A percentile compares a stretch with the other conserved stretches of the same genome.
These are phyloP conservation scores for Hybognathus amarus DNA, from an alignment of 2,797 vertebrate genomes.

Conservation along the genomic window DNA sequence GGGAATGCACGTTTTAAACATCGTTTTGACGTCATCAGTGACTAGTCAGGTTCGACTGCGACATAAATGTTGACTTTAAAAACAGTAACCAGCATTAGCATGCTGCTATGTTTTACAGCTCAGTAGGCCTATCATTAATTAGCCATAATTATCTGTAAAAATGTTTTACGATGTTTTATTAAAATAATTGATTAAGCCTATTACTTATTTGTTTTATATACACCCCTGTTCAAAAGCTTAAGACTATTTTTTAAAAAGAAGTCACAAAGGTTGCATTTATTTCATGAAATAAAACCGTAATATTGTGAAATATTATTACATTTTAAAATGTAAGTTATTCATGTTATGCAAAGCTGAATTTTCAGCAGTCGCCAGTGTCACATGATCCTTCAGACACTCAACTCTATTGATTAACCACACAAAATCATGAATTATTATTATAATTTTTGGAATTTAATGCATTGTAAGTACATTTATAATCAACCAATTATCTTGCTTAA, in stretches of 20 bases:
- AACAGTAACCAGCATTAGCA: not conserved
- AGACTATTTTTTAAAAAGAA: not conserved
- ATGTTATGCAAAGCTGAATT: not conserved
- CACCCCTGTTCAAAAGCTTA: not conserved
- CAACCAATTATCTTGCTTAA: not conserved
- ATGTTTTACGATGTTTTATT: too few species aligned
- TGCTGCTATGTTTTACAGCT: not conserved
- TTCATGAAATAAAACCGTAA: not conserved
- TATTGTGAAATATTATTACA: not conserved
- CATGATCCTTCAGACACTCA: not conserved
- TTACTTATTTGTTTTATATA: not conserved
- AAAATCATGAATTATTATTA: not conserved
- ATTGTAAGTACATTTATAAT: not conserved
- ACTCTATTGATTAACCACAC: not conserved
- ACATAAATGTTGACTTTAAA: too few species aligned
- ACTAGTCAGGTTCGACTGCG: too few species aligned
- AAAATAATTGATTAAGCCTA: not conserved
- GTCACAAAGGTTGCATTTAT: not conserved
- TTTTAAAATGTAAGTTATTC: not conserved
- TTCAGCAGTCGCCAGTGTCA: not conserved
- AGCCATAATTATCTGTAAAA: too few species aligned
- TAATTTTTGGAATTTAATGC: not conserved
- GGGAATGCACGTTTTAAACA: too few species aligned
- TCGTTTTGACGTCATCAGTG: too few species aligned
- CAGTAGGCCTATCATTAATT: not conserved